Percentiles rank a stretch among this genome's conserved stretches.
Conservation (phyloP, 2,797 vertebrate species). For the Hipposideros larvatus region DNA sequence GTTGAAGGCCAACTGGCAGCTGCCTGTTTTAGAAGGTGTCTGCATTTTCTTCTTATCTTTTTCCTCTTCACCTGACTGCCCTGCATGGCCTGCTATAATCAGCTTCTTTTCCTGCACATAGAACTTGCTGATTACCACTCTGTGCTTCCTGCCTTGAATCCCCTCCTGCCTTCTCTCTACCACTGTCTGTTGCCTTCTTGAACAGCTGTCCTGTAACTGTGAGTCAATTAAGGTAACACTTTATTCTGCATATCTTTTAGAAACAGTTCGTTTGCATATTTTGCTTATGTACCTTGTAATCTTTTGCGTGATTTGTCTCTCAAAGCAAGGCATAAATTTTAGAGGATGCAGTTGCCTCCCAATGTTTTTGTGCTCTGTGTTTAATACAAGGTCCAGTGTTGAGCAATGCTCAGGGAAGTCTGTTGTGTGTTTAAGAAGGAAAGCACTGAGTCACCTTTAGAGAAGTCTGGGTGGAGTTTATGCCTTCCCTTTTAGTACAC, state of each 20-base stretch:
- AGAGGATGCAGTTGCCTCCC: background rate
- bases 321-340: slow-evolving; percentile 20
- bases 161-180: slow-evolving; percentile 65
- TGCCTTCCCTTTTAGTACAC: background rate
- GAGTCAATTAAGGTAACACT: slow-evolving; percentile 50
- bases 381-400: background rate
- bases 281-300: slow-evolving; percentile 54
- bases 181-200: slow-evolving; percentile 70
- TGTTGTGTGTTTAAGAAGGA: background rate
- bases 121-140: slow-evolving; percentile 61
- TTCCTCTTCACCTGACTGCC: background rate
- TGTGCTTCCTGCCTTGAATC: slow-evolving; percentile 56
- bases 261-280: slow-evolving; percentile 56
- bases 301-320: slow-evolving; percentile 64
- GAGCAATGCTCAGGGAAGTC: background rate
- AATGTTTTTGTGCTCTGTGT: background rate
- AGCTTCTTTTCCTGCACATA: slow-evolving; percentile 67
- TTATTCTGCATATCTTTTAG: slow-evolving; percentile 63
- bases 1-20: background rate
- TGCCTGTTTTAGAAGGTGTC: slow-evolving; percentile 27
- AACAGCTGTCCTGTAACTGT: slow-evolving; percentile 52
- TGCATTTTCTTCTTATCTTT: slow-evolving; percentile 30
- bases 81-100: slow-evolving; percentile 57
- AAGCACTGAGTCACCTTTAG: background rate
- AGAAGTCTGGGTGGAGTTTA: background rate